Conservation (phyloP, 2,113 vertebrate species). For the Parus major region DNA sequence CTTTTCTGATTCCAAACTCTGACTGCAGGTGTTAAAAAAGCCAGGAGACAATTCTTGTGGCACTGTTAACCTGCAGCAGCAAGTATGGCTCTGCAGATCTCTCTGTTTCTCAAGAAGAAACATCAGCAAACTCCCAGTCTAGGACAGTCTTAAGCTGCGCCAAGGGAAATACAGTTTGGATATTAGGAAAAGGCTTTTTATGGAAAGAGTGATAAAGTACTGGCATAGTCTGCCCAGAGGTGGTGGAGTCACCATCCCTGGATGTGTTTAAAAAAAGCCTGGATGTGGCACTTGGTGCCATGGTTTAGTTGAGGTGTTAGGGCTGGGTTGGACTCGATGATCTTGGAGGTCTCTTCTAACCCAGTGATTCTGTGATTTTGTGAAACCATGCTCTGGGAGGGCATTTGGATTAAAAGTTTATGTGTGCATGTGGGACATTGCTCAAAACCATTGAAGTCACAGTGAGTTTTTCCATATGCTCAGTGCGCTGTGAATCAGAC, state of each 20-base stretch:
- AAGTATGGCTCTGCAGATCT: neutral
- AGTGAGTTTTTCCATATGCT: conserved; percentile 16
- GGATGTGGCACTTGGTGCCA: neutral
- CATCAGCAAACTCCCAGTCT: neutral
- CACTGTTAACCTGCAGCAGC: neutral
- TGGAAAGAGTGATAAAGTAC: neutral
- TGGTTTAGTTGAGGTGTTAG: neutral
- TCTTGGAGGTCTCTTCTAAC: neutral
- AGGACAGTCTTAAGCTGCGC: neutral
- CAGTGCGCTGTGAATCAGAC: conserved; percentile 11
- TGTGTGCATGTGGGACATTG: rapidly evolving
- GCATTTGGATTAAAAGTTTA: neutral
- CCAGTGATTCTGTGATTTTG: neutral
- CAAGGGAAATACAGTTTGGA: neutral
- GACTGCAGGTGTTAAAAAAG: neutral
- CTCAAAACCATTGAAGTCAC: neutral
- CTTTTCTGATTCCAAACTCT: neutral
- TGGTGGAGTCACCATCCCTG: neutral
- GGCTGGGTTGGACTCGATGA: neutral
- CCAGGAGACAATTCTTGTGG: neutral
- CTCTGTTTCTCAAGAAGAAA: neutral
- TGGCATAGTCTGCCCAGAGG: neutral
- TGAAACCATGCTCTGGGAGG: neutral
- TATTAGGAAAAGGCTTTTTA: neutral
- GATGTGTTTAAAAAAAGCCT: neutral